Base-by-base conservation (phyloP, 2,888 invertebrate species). In the Euspilapteryx auroguttella region DNA sequence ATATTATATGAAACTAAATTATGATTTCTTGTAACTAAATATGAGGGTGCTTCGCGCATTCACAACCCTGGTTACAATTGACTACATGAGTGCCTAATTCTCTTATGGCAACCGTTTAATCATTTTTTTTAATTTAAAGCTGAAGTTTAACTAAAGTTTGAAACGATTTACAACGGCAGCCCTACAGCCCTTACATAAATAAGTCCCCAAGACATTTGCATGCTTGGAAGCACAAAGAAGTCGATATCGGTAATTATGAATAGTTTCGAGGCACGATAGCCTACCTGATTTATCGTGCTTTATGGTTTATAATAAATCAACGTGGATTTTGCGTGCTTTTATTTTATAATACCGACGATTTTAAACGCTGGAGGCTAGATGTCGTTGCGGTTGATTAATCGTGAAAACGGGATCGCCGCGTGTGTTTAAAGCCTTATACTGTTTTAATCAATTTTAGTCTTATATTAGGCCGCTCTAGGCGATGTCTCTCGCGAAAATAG, bases 171-270 rank as follows among this genome's bases (percentile, higher is more conserved):
- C 38, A 33, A 33, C 36, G 35, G 28, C 33, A 34, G 34, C 37
- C 35, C 31, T 28, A 29, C 32, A 33, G 30, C 30, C 29, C 28
- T 37, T 33, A 45, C 39, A 58, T 55, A 56, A 59, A 64, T 58
- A 54, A 55, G 45, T 42, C 41, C 34, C 28, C 32, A 35, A 34
- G 49, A 55, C 49, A 54, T 56, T 63, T 48, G 55, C 61, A 55
- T 54, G 51, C 44, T 45, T 39, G 45, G 46, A 40, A 45, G 48
- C 47, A 55, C 54, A 58, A 63, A 57, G 51, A 49, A 62, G 54
- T 63, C 50, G 48, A 57, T 64, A 55, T 54, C 38, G 39, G 48
- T 57, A 61, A 61, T 62, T 61, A 59, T 55, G 53, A 59, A 58
- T 55, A 53, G 54, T 51, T 50, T 42, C 45, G 41, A 49, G 47